Evolutionary conservation across 2,113 vertebrate species (phyloP).

Genomic region (Aphyosemion australe): DNA sequence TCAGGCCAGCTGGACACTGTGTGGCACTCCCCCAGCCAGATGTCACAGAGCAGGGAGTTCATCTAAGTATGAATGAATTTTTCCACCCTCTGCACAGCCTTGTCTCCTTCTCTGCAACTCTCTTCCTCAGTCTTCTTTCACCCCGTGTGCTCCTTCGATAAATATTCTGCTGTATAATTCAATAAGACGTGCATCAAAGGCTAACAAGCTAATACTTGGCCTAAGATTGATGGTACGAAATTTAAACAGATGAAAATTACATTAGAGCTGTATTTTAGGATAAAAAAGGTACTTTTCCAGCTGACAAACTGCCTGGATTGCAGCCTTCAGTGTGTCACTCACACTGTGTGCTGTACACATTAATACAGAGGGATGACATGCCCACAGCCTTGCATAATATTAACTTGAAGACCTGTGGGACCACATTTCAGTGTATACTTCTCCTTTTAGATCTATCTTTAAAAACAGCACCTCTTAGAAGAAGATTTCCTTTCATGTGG

Average conservation of each 20-base stretch:
- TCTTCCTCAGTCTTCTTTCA: conserved; percentile 12
- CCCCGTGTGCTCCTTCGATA: conserved; percentile 18
- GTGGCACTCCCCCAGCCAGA: conserved; percentile 56
- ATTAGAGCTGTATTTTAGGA: neutral
- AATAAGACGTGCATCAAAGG: conserved; percentile 31
- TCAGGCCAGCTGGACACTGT: conserved; percentile 55
- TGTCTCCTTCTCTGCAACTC: conserved; percentile 10
- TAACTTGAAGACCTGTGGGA: conserved; percentile 56
- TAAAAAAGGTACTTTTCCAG: conserved; percentile 5
- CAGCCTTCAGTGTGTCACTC: conserved; percentile 4
- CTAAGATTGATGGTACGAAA: conserved; percentile 32
- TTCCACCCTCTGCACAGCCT: conserved; percentile 10
- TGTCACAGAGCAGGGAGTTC: conserved; percentile 43
- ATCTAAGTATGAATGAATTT: conserved; percentile 45
- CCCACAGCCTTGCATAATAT: conserved; percentile 56
- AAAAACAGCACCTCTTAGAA: conserved; percentile 47
- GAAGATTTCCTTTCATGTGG: conserved; percentile 64
- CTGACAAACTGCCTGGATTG: conserved; percentile 24
- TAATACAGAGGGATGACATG: conserved; percentile 21
- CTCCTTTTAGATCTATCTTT: conserved; percentile 56
- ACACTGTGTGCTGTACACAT: conserved; percentile 12
- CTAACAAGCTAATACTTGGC: conserved; percentile 20
- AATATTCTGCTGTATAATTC: conserved; percentile 33
- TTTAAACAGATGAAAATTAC: conserved; percentile 25
- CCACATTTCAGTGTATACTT: conserved; percentile 50